These are phyloP conservation scores for Acipenser oxyrinchus DNA, from an alignment of 2,797 vertebrate genomes.

Conservation along the genomic window DNA sequence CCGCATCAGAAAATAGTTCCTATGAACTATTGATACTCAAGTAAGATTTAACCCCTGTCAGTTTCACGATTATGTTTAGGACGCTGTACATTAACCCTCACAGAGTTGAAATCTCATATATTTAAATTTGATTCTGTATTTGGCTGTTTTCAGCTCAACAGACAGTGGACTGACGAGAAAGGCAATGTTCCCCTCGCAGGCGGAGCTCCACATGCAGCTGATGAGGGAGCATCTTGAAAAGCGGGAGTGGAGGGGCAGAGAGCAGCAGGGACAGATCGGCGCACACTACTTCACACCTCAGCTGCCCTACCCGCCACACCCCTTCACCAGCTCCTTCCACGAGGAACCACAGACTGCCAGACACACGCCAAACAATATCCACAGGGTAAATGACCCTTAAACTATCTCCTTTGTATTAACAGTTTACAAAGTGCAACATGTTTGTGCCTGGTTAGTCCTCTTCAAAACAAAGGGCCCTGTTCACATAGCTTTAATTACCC, in stretches of 20 bases:
- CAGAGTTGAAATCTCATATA: no score
- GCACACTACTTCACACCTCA: slow-evolving; percentile 24
- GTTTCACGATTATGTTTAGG: no score
- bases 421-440: no score
- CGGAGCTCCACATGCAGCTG: slow-evolving; percentile 46
- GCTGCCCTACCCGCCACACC: slow-evolving; percentile 30
- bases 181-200: slow-evolving; percentile 57
- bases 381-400: slow-evolving; percentile 53
- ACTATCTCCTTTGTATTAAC: slow-evolving; percentile 19
- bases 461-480: no score
- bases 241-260: slow-evolving; percentile 40
- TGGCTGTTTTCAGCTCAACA: slow-evolving; percentile 30
- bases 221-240: slow-evolving; percentile 43
- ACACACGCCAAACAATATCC: slow-evolving; percentile 35
- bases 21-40: no score
- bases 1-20: no score
- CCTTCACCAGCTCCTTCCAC: slow-evolving; percentile 37
- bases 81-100: no score
- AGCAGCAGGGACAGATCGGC: slow-evolving; percentile 38
- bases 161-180: slow-evolving; percentile 33
- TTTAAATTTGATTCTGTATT: no score
- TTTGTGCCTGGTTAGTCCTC: no score
- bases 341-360: slow-evolving; percentile 33
- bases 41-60: no score
- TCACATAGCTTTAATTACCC: no score